Percentiles rank a stretch among this genome's conserved stretches.
phyloP scores from a whole-genome alignment of 2,113 vertebrate species.

The Dasypus novemcinctus region DNA sequence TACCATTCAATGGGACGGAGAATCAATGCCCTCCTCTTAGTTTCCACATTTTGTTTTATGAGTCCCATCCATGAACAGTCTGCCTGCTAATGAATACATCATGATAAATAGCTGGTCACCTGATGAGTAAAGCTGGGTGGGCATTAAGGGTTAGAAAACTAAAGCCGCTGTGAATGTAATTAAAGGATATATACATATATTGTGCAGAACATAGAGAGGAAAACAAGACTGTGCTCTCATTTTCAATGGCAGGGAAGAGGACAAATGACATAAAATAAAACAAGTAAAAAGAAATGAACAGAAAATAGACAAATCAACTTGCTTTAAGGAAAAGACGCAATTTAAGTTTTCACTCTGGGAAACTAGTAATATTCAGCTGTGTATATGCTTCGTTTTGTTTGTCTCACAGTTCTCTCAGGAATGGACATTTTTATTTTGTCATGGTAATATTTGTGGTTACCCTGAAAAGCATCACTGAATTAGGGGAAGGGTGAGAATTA shows the following conservation, averaged over 20 bases:
- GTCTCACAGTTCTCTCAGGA: not conserved
- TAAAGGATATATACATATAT: slow-evolving; percentile 35
- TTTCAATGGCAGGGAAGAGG: not conserved
- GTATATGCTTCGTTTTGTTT: not conserved
- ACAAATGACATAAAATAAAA: not conserved
- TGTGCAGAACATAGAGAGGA: not conserved
- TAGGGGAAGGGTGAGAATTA: not conserved
- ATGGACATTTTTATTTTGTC: not conserved
- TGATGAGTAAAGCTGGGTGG: not conserved
- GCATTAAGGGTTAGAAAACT: not conserved
- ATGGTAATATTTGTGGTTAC: not conserved
- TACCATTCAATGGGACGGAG: slow-evolving; percentile 59
- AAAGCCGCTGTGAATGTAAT: not conserved
- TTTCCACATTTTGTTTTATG: slow-evolving; percentile 72
- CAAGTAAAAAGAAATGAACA: not conserved
- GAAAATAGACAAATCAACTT: not conserved
- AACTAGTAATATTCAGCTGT: not conserved
- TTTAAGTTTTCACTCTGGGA: not conserved
- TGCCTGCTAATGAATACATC: slow-evolving; percentile 62
- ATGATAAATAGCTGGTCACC: slow-evolving; percentile 55
- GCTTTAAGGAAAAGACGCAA: slow-evolving; percentile 11
- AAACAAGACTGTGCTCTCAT: not conserved
- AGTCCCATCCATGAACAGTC: slow-evolving; percentile 30
- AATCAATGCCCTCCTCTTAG: slow-evolving; percentile 74
- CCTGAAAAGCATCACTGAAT: not conserved